Evolutionary conservation across 2,797 vertebrate genomes (phyloP), one percentile per base, ranked within the genome.

Genomic region (Thripadectes ignobilis): DNA sequence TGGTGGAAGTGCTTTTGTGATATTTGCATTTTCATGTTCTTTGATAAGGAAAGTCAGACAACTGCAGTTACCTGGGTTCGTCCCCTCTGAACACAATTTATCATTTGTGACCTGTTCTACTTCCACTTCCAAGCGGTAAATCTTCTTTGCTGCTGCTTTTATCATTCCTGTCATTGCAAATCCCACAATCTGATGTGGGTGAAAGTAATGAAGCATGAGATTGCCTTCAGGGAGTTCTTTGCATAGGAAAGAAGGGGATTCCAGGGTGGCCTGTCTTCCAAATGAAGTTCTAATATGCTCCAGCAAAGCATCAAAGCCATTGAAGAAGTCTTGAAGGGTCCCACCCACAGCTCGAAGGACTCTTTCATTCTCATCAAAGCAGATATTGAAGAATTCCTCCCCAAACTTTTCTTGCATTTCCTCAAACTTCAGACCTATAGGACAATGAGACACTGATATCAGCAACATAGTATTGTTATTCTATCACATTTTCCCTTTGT

Each of bases 301-400:
- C 97, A 99, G 98, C 95, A 99, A 98, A 96, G 99, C 99, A 66
- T 99, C 99, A 52, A 99, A 99, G 95, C 99, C 99, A 71, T 99
- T 99, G 97, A 99, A 99, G 97, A 99, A 99, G 97, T 99, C 99
- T 97, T 99, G 99, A 95, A 99, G 98, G n/a, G 98, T 99, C 61
- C 99, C 98, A 24, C 99, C 99, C 14, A 99, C 98, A 52, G 99
- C 99, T 63, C 99, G 98, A 75, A 99, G 99, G 71, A 99, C 99
- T 85, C 99, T 98, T 88, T 99, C 99, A 8, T 99, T 99, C 97
- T 99, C 99, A 69, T 99, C 99, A 92, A 99, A 99, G 97, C 99
- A 99, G 89, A 99, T 98, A 88, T 98, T 98, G 95, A 99, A 99
- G 97, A 99, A 99, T 90, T 99, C 99, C 89, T 99, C 99, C 7